These are phyloP conservation scores for Plecotus auritus DNA, from an alignment of 2,113 vertebrate species.

Conservation along the genomic window DNA sequence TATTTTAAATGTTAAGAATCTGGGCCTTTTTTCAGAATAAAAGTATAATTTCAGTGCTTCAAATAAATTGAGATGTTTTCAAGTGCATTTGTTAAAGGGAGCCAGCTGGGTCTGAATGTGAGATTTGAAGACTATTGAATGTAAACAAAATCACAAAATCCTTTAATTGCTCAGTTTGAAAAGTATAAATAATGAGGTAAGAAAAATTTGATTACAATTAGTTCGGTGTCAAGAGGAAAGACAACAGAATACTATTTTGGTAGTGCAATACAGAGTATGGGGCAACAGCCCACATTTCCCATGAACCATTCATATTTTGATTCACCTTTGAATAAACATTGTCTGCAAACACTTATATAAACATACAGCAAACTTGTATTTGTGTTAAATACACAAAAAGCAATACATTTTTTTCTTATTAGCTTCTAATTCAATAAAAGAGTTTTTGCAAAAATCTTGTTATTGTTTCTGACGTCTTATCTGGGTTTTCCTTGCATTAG, in stretches of 20 bases:
- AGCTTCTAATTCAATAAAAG: not conserved
- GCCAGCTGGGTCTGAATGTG: not conserved
- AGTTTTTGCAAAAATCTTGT: not conserved
- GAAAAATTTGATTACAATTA: not conserved
- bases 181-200: not conserved
- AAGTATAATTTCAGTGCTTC: not conserved
- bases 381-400: not conserved
- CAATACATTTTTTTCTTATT: not conserved
- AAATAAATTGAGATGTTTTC: not conserved
- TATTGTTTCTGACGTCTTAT: not conserved
- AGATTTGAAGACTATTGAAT: not conserved
- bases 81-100: not conserved
- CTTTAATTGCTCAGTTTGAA: not conserved
- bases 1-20: constrained; percentile 24
- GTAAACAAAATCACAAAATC: not conserved
- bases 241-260: not conserved
- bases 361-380: not conserved
- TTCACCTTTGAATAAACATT: not conserved
- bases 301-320: not conserved
- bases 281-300: not conserved
- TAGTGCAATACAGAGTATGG: not conserved
- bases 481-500: not conserved
- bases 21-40: not conserved
- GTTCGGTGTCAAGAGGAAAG: not conserved
- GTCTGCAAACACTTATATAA: not conserved